Evolutionary conservation across 2,888 invertebrate genomes (phyloP), one percentile per base, ranked within the genome.

Genomic region (Imbricaverruca yamaguchii): DNA sequence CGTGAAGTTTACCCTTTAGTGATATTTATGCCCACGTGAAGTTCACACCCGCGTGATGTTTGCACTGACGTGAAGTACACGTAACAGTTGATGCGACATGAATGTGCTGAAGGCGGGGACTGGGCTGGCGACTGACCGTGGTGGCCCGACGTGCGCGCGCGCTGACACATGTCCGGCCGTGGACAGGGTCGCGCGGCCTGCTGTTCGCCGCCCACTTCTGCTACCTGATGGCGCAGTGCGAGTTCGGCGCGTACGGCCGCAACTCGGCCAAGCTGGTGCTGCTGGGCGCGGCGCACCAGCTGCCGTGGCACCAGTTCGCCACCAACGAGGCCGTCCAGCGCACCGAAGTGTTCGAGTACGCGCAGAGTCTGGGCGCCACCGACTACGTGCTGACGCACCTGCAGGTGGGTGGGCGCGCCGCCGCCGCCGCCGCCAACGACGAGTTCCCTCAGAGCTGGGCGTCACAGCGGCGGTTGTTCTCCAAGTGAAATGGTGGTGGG

Each of bases 331-430:
- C 96, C 53, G 93, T 97, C 83, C 94, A 97, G 89, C 93, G 96
- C 88, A 97, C 97, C 0, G 97, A 97, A 89, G 92, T 97, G 83
- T 97, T 96, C 87, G 97, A 97, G 88, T 98, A 96, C 87, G 97
- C 96, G 9, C 90, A 93, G 84, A 92, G 93, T 82, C 89, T 97
- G 80, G 93, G 92, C 84, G 93, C 92, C 86, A 90, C 91, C 53
- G 90, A 91, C 81, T 74, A 74, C 53, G 94, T 92, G 86, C 90
- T 91, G 79, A 55, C 81, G 55, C 80, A 82, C 81, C 21, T 82
- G 80, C 65, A 83, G 63, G 53, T 65, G 61, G n/a, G 55, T 21
- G 21, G 80, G 13, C 18, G 59, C n/a, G 80, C 15, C 61, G 12
- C 23, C 9, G 8, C 12, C 23, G n/a, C 12, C 57, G 12, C 39